phyloP scores from a whole-genome alignment of 2,113 vertebrate species.

The Centrocercus urophasianus region DNA sequence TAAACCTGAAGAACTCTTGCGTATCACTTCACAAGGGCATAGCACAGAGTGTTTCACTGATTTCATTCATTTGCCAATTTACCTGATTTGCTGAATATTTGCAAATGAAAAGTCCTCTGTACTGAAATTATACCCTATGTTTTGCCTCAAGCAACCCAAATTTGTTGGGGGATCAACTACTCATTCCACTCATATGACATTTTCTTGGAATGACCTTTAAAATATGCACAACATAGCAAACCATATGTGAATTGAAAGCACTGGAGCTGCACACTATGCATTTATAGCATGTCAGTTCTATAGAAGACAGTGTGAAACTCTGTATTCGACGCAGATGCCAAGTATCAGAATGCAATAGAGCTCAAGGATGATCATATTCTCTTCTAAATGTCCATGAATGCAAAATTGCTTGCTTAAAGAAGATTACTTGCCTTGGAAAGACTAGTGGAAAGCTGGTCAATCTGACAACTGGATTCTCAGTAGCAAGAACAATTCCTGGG shows the following conservation, averaged over 20 bases:
- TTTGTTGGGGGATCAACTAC: not conserved
- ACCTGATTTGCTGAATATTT: not conserved
- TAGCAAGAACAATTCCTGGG: not conserved
- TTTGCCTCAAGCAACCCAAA: not conserved
- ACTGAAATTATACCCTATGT: not conserved
- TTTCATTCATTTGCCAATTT: not conserved
- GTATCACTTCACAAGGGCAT: not conserved
- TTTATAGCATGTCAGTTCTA: not conserved
- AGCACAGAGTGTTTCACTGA: not conserved
- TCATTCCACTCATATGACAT: not conserved
- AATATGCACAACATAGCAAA: not conserved
- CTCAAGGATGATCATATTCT: not conserved
- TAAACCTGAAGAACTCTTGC: not conserved
- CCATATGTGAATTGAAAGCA: not conserved
- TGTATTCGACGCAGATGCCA: not conserved
- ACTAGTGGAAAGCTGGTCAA: not conserved
- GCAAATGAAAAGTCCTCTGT: not conserved
- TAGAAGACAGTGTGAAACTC: not conserved
- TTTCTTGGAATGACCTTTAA: not conserved
- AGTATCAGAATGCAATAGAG: not conserved
- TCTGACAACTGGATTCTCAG: not conserved
- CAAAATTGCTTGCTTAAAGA: not conserved
- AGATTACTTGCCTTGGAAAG: not conserved
- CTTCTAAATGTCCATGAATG: not conserved
- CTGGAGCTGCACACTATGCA: not conserved